Evolutionary conservation across 2,888 invertebrate genomes (phyloP).

Genomic region (Subacronicta megacephala): DNA sequence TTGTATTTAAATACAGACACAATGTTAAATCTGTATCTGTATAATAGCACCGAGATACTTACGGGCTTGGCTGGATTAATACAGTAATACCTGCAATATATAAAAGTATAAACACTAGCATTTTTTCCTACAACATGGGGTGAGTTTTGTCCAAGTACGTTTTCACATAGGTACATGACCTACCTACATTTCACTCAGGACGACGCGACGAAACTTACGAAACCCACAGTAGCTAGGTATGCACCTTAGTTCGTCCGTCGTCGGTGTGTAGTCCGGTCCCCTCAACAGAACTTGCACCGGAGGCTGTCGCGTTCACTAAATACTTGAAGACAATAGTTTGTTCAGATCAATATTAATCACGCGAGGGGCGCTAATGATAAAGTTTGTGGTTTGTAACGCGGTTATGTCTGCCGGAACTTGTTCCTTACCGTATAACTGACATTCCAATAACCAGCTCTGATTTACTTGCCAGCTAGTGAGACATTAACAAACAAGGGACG

Average conservation of each 20-base stretch:
- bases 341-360: conserved; percentile 59
- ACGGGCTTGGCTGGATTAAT: too few species aligned
- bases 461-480: conserved; percentile 43
- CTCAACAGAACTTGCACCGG: conserved; percentile 6
- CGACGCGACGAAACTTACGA: not conserved
- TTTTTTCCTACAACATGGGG: too few species aligned
- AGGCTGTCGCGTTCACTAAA: conserved; percentile 21
- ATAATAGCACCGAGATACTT: too few species aligned
- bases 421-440: conserved; percentile 37
- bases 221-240: not conserved
- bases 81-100: too few species aligned
- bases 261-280: not conserved
- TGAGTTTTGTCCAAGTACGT: too few species aligned
- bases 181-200: too few species aligned
- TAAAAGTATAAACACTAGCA: too few species aligned
- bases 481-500: not conserved
- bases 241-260: not conserved
- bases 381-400: conserved; percentile 65
- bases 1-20: too few species aligned
- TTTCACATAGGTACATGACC: too few species aligned
- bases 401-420: conserved; percentile 51
- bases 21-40: too few species aligned
- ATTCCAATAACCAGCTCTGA: conserved; percentile 27
- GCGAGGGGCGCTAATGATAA: conserved; percentile 59
- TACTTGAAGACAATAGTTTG: conserved; percentile 54